A percentile compares a stretch with the other conserved stretches of the same genome.
These are phyloP conservation scores for Turnix velox DNA, from an alignment of 2,113 vertebrate genomes.

Conservation along the genomic window DNA sequence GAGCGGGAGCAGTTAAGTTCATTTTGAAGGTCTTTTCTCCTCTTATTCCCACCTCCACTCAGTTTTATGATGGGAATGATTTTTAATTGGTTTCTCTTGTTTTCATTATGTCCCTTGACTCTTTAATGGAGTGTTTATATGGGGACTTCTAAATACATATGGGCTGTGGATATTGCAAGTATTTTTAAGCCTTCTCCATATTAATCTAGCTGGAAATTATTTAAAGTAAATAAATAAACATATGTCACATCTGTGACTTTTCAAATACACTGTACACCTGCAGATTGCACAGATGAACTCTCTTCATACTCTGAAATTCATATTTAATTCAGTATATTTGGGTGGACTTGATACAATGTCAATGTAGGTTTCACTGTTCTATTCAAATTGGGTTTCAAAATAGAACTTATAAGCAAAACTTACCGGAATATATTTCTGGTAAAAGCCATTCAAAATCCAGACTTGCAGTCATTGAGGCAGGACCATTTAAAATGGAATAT, in stretches of 20 bases:
- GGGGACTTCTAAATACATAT: background rate
- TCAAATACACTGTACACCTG: background rate
- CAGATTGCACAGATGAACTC: background rate
- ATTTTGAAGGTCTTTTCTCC: background rate
- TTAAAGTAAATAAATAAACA: conserved; percentile 1
- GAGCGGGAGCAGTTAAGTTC: background rate
- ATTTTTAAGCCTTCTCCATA: background rate
- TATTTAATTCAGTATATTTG: conserved; percentile 23
- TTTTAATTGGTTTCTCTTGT: background rate
- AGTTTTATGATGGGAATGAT: background rate
- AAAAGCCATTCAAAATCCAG: background rate
- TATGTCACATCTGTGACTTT: background rate
- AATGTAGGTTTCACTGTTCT: background rate
- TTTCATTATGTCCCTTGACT: background rate
- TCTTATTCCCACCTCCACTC: background rate
- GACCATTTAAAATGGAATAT: background rate
- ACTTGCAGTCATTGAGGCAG: background rate
- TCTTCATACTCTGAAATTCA: background rate
- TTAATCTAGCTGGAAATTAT: background rate
- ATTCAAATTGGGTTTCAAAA: background rate
- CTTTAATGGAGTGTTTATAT: background rate
- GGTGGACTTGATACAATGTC: background rate
- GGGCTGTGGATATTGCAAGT: background rate
- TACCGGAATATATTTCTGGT: background rate
- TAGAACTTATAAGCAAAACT: background rate